Conservation (phyloP, 2,888 invertebrate genomes). For the Dynastes maya region DNA sequence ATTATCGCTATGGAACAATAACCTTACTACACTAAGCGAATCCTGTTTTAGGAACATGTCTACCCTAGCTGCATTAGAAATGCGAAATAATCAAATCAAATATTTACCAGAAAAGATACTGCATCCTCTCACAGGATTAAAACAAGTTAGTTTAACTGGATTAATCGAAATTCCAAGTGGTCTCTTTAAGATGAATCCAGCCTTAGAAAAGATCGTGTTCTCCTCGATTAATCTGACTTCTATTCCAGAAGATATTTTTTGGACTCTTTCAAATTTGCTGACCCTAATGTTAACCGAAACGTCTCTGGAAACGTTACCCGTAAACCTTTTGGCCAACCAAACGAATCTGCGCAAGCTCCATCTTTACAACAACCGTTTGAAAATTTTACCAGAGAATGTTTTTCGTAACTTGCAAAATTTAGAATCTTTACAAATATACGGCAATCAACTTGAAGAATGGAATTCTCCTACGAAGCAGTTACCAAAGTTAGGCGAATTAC, state of each 20-base stretch:
- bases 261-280: neutral
- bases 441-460: neutral
- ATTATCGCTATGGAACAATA: constrained; percentile 2
- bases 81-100: constrained; percentile 47
- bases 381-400: neutral
- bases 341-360: neutral
- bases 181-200: neutral
- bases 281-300: neutral
- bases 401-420: neutral
- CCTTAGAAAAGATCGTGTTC: neutral
- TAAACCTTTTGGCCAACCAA: neutral
- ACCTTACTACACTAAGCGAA: neutral
- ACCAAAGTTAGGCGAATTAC: constrained; percentile 28
- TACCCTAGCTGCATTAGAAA: constrained; percentile 34
- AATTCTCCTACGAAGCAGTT: neutral
- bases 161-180: constrained; percentile 37
- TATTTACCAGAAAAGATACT: neutral
- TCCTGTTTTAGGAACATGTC: neutral
- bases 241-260: constrained; percentile 3
- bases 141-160: constrained; percentile 32
- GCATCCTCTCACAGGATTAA: constrained; percentile 35
- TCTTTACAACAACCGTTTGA: neutral
- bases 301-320: constrained; percentile 6
- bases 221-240: constrained; percentile 4
- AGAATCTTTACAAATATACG: neutral